These are phyloP conservation scores for Catharus bicknelli DNA, from an alignment of 2,113 vertebrate species.

Conservation along the genomic window DNA sequence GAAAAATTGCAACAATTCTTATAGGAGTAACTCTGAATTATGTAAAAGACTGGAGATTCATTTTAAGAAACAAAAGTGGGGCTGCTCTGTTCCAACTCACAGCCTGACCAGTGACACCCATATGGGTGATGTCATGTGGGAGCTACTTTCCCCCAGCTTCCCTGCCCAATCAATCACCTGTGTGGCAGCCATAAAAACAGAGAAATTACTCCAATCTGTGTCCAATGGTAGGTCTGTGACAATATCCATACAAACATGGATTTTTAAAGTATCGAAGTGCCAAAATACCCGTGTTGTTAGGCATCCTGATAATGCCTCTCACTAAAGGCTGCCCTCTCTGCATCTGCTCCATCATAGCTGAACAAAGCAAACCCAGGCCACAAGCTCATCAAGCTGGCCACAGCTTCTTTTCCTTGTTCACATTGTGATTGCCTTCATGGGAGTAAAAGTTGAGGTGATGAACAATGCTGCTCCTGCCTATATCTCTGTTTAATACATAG, in stretches of 20 bases:
- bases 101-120: accelerated
- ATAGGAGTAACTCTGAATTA: not conserved
- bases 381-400: not conserved
- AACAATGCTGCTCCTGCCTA: not conserved
- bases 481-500: not conserved
- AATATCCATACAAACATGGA: accelerated
- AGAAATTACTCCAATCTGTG: accelerated
- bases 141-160: not conserved
- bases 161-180: not conserved
- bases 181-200: accelerated
- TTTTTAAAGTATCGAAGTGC: not conserved
- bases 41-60: not conserved
- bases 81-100: not conserved
- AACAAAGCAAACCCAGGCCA: not conserved
- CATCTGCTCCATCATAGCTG: accelerated
- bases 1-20: not conserved
- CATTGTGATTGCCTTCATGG: not conserved
- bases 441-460: not conserved
- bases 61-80: not conserved
- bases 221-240: not conserved
- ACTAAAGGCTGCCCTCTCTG: accelerated
- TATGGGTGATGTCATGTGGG: accelerated
- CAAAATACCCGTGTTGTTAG: not conserved
- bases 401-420: not conserved
- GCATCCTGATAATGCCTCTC: accelerated